These are phyloP conservation scores for Rhea pennata DNA, from an alignment of 2,113 vertebrate genomes.

Conservation along the genomic window DNA sequence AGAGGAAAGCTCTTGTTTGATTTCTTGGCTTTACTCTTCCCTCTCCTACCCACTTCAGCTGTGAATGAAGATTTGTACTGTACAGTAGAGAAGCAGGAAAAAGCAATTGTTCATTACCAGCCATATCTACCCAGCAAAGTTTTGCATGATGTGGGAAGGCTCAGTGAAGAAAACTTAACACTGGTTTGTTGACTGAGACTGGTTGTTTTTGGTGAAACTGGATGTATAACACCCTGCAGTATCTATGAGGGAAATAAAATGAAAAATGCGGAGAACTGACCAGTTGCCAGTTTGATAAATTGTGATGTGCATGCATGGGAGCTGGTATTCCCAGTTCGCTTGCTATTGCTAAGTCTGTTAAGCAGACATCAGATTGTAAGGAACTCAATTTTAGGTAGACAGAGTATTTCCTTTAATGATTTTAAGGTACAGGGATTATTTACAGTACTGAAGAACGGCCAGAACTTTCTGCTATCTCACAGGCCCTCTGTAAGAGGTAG, in stretches of 20 bases:
- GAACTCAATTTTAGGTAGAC: not conserved
- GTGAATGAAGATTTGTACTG: accelerated
- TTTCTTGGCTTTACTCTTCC: not conserved
- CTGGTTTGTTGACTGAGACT: not conserved
- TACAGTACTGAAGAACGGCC: not conserved
- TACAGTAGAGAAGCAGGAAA: not conserved
- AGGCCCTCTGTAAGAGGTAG: not conserved
- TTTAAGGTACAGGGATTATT: conserved; percentile 25
- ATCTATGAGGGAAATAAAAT: not conserved
- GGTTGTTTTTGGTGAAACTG: not conserved
- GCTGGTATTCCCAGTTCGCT: not conserved
- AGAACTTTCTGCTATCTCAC: not conserved
- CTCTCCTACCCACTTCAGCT: not conserved
- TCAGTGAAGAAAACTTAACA: not conserved
- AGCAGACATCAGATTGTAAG: not conserved
- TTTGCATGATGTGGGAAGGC: not conserved
- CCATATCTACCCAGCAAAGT: not conserved
- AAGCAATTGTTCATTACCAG: not conserved
- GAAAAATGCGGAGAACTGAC: not conserved
- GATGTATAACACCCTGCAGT: not conserved
- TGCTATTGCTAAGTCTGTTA: not conserved
- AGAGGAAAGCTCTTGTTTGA: not conserved
- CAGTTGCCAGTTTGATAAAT: not conserved
- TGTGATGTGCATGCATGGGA: not conserved
- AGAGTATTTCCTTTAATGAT: conserved; percentile 25